These are phyloP conservation scores for Lophotriccus pileatus DNA, from an alignment of 2,797 vertebrate genomes.

Conservation along the genomic window DNA sequence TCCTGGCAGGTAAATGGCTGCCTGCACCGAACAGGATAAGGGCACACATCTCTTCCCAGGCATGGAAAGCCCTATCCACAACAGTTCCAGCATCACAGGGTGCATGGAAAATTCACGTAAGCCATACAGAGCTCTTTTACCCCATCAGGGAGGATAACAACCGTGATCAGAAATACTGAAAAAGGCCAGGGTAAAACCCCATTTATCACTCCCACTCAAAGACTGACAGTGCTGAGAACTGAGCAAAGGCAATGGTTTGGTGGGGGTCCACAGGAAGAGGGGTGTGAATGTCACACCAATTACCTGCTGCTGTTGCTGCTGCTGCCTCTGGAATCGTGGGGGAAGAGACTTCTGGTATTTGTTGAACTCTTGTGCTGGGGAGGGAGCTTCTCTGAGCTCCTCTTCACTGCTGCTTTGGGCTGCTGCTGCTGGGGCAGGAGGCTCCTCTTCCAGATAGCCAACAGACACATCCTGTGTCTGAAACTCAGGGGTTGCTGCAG, in stretches of 20 bases:
- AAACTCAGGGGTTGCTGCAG: constrained; percentile 72
- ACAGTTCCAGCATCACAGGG: background rate
- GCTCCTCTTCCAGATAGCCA: constrained; percentile 73
- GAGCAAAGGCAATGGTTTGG: background rate
- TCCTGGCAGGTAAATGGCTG: background rate
- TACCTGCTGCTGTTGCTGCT: constrained; percentile 68
- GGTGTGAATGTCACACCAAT: background rate
- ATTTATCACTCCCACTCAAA: background rate
- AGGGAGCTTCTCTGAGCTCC: constrained; percentile 81
- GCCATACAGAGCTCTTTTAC: background rate
- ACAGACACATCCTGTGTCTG: constrained; percentile 72
- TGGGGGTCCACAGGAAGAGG: background rate
- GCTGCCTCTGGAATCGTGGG: constrained; percentile 92
- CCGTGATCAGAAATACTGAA: background rate
- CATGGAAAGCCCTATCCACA: background rate
- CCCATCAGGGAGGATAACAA: background rate
- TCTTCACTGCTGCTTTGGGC: constrained; percentile 81
- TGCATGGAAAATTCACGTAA: background rate
- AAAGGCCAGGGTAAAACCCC: background rate
- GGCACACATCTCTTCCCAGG: background rate
- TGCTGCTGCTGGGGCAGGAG: constrained; percentile 64
- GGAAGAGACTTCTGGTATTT: constrained; percentile 90
- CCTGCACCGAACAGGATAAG: background rate
- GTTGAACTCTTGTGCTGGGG: constrained; percentile 85
- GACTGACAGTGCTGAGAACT: background rate